A percentile compares a stretch with the other conserved stretches of the same genome.
These are phyloP conservation scores for Tokudaia tokunoshimensis DNA, from an alignment of 2,797 vertebrate species.

Conservation along the genomic window DNA sequence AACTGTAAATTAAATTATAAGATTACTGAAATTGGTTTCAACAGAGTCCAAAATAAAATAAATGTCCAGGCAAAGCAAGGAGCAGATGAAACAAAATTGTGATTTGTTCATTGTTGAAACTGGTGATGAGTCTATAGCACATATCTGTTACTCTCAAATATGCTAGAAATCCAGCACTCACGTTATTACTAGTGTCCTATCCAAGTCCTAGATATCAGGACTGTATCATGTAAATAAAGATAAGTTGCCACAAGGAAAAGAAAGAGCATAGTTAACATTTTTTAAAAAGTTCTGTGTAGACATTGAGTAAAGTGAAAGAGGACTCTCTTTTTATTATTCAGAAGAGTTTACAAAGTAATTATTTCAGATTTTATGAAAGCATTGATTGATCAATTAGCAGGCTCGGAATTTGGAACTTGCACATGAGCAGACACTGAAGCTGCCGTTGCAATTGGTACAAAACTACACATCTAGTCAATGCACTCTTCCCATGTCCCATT, in stretches of 20 bases:
- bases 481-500: background rate
- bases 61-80: background rate
- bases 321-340: background rate
- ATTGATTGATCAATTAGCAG: conserved; percentile 26
- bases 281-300: background rate
- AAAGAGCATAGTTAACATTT: background rate
- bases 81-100: background rate
- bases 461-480: background rate
- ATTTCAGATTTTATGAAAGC: conserved; percentile 24
- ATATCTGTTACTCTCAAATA: background rate
- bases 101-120: background rate
- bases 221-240: background rate
- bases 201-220: background rate
- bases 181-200: background rate
- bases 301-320: background rate
- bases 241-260: background rate
- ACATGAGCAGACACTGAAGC: conserved; percentile 15
- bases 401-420: background rate
- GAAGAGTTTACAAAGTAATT: background rate
- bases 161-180: background rate
- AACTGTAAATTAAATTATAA: background rate
- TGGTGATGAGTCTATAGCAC: background rate
- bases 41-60: background rate
- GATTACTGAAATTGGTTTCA: background rate
- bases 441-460: background rate